Base-by-base conservation (phyloP, 2,113 vertebrate species). In the Pelusios castaneus region DNA sequence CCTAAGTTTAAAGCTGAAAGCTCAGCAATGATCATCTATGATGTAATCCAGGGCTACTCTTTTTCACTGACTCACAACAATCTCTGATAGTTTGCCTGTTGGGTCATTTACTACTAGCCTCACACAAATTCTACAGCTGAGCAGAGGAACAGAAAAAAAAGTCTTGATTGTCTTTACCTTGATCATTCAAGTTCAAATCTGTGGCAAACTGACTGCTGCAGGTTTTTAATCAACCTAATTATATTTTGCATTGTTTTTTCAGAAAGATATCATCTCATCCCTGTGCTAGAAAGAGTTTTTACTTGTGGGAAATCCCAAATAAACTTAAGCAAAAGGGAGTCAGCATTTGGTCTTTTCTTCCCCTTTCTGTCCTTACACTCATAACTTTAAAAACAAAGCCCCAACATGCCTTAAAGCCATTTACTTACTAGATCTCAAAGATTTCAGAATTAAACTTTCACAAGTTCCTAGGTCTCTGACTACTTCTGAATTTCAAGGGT, bases 391-490 rank as follows among this genome's bases (percentile, higher is more conserved):
- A 16, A 73, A 70, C 82, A 70, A 31, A 58, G 41, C 5, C 27
- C 85, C 84, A 4, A 82, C 80, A 9, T 7, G 75, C 70, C 89
- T 11, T 84, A 4, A 63, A 51, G 82, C 89, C 89, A 49, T n/a
- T 92, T 81, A 85, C 92, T 81, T 43, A 17, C 22, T 17, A 10
- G 38, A 75, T 79, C 89, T 78, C 54, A 45, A 63, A 52, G 54
- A 60, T 85, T 54, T 89, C 87, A 27, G 41, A 91, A 90, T 8
- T 79, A 92, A 75, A 97, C 93, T 97, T 97, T 93, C 80, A 84
- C 91, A 91, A 94, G 89, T 96, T 95, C 90, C 56, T 73, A 43
- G 5, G 31, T 81, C 84, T n/a, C 3, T 5, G 89, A 88, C 87
- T 87, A 34, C 25, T 76, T 29, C 41, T 22, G 60, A 94, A 90